A percentile compares a stretch with the other conserved stretches of the same genome.
Evolutionary conservation across 2,113 vertebrate species (phyloP).

Genomic region (Lophochroa leadbeateri): DNA sequence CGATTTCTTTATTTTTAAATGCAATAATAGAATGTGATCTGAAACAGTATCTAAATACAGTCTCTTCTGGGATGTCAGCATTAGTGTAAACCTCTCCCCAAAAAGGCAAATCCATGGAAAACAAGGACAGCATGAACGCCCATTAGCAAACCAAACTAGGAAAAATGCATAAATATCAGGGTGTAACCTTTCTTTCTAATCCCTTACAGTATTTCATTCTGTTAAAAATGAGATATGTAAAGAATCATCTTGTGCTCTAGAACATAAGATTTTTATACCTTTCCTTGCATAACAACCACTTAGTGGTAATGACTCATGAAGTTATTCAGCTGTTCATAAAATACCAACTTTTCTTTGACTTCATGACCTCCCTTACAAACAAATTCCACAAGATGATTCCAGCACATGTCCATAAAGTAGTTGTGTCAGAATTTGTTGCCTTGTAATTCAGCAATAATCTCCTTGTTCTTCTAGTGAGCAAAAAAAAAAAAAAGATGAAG

Average conservation of each 20-base stretch:
- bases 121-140: background rate
- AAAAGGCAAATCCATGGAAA: background rate
- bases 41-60: background rate
- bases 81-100: background rate
- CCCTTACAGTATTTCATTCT: background rate
- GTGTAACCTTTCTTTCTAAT: background rate
- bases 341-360: constrained; percentile 11
- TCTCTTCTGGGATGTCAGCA: background rate
- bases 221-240: background rate
- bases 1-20: background rate
- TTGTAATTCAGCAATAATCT: background rate
- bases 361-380: background rate
- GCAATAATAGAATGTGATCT: background rate
- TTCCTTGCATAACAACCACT: background rate
- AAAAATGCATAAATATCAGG: background rate
- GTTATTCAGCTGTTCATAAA: constrained; percentile 34
- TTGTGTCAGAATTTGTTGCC: background rate
- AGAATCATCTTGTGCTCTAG: background rate
- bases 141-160: background rate
- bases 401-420: background rate
- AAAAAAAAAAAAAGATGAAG: background rate
- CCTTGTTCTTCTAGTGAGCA: background rate
- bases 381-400: constrained; percentile 26
- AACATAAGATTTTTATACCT: background rate
- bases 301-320: constrained; percentile 19